A percentile compares a stretch with the other conserved stretches of the same genome.
These are phyloP conservation scores for Ctenopoma multispine DNA, from an alignment of 2,797 vertebrate genomes.

Conservation along the genomic window DNA sequence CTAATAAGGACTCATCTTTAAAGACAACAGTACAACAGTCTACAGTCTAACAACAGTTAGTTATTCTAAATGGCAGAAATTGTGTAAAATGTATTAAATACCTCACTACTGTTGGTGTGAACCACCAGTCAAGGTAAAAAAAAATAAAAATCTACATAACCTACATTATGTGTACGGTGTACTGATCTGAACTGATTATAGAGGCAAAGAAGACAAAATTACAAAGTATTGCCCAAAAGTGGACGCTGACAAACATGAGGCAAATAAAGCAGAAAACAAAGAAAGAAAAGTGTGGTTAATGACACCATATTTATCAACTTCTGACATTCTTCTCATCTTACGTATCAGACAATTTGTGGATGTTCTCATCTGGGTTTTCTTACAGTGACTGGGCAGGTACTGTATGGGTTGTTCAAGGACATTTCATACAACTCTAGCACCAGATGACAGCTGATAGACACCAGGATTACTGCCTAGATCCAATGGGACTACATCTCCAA, in stretches of 20 bases:
- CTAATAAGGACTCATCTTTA: neutral
- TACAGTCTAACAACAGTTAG: no score
- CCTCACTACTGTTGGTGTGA: neutral
- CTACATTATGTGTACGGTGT: no score
- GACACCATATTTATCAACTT: slow-evolving; percentile 47
- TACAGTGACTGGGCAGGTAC: slow-evolving; percentile 28
- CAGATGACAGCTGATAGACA: slow-evolving; percentile 18
- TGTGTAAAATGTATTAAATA: neutral
- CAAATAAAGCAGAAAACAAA: slow-evolving; percentile 48
- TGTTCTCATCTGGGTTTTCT: slow-evolving; percentile 24
- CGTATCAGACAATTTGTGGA: slow-evolving; percentile 27
- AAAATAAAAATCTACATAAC: neutral
- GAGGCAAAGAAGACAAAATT: slow-evolving; percentile 42
- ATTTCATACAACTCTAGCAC: neutral
- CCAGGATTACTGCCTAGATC: neutral
- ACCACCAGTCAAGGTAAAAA: neutral
- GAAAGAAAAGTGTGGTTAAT: slow-evolving; percentile 49
- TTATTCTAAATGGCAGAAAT: neutral
- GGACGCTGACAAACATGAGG: slow-evolving; percentile 49
- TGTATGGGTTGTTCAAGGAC: slow-evolving; percentile 35
- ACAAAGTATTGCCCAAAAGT: slow-evolving; percentile 43
- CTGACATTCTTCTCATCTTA: slow-evolving; percentile 37
- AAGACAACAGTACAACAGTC: neutral
- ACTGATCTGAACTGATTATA: slow-evolving; percentile 48
- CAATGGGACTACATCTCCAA: neutral